phyloP scores from a whole-genome alignment of 2,113 vertebrate genomes.

The Nesoenas mayeri region DNA sequence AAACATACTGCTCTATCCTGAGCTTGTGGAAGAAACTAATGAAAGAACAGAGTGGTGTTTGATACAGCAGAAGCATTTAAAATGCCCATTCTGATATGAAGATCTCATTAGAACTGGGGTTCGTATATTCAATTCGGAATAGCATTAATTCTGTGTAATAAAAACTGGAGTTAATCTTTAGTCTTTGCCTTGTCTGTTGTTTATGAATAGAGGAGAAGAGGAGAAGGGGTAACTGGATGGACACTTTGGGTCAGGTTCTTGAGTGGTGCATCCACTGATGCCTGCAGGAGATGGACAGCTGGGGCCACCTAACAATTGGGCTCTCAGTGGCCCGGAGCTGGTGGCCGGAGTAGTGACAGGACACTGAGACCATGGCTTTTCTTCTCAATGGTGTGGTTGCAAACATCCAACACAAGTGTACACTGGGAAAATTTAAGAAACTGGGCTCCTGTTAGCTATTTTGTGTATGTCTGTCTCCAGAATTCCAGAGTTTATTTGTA shows the following conservation, averaged over 20 bases:
- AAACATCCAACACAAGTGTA: not conserved
- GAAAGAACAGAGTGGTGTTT: not conserved
- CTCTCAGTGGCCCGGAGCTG: not conserved
- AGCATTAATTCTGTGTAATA: not conserved
- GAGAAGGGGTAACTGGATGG: not conserved
- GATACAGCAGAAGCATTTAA: not conserved
- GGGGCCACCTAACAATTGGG: accelerated
- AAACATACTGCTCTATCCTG: not conserved
- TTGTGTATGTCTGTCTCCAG: not conserved
- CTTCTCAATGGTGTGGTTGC: not conserved
- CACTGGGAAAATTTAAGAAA: not conserved
- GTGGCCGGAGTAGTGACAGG: not conserved
- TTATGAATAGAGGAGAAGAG: not conserved
- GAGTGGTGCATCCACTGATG: not conserved
- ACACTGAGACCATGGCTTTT: not conserved
- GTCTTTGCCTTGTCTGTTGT: not conserved
- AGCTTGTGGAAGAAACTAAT: not conserved
- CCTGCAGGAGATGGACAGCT: not conserved
- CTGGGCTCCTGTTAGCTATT: not conserved
- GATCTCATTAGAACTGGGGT: not conserved
- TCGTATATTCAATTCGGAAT: not conserved
- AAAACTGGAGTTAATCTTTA: not conserved
- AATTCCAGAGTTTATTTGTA: not conserved
- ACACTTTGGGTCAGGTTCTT: not conserved
- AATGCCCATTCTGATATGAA: not conserved